Conservation (phyloP, 2,113 vertebrate species). For the Parotia lawesii region DNA sequence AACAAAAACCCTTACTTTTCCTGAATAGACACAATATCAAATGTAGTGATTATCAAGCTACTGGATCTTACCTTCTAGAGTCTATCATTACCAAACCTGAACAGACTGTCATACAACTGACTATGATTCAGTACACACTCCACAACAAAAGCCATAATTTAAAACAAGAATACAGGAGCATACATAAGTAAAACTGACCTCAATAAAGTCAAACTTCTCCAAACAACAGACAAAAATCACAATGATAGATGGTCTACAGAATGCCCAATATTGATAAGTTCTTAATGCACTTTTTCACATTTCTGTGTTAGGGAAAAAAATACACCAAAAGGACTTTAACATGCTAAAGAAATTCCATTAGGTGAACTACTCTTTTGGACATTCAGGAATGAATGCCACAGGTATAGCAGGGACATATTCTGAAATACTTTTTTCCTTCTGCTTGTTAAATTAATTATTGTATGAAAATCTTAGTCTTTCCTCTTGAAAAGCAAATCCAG, state of each 20-base stretch:
- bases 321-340: neutral
- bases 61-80: neutral
- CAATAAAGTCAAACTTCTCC: neutral
- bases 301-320: neutral
- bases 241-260: neutral
- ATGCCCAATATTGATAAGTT: neutral
- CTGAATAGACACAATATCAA: neutral
- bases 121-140: neutral
- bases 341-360: neutral
- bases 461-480: neutral
- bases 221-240: conserved; percentile 13
- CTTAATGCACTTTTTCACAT: neutral
- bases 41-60: neutral
- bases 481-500: neutral
- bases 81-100: neutral
- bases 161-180: neutral
- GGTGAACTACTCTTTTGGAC: neutral
- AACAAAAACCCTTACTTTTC: neutral
- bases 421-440: neutral
- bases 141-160: conserved; percentile 1
- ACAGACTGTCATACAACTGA: neutral
- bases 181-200: neutral
- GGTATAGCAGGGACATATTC: neutral
- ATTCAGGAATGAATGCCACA: neutral
- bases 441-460: neutral